Evolutionary conservation across 2,888 invertebrate species (phyloP).

Genomic region (Protodeltote pygarga): DNA sequence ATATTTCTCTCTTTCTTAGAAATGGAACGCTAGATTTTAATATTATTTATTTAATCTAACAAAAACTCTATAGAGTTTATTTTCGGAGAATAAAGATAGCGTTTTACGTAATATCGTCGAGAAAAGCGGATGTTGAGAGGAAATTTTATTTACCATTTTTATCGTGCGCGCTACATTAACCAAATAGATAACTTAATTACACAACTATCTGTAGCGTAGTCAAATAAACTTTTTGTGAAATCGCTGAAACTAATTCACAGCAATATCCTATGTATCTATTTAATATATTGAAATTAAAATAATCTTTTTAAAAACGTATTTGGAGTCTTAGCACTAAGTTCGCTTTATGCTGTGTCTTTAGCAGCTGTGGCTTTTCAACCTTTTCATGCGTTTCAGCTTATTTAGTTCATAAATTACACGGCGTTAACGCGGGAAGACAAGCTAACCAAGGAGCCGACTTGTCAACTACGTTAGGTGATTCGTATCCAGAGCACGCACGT

Average conservation of each 20-base stretch:
- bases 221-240: slow-evolving; percentile 16
- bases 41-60: slow-evolving; percentile 5
- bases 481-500: slow-evolving; percentile 56
- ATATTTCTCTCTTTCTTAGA: slow-evolving; percentile 6
- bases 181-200: slow-evolving; percentile 27
- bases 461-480: slow-evolving; percentile 49
- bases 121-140: slow-evolving; percentile 35
- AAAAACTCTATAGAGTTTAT: slow-evolving; percentile 5
- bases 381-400: slow-evolving; percentile 10
- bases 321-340: no score
- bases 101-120: slow-evolving; percentile 20
- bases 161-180: slow-evolving; percentile 19
- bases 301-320: no score
- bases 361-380: no score
- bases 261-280: no score
- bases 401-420: slow-evolving; percentile 16
- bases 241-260: slow-evolving; percentile 10
- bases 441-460: slow-evolving; percentile 17
- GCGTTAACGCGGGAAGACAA: slow-evolving; percentile 21
- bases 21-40: slow-evolving; percentile 13
- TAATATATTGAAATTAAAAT: no score
- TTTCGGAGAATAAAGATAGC: slow-evolving; percentile 4
- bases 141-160: slow-evolving; percentile 27
- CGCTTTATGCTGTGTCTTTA: no score
- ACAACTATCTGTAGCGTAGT: slow-evolving; percentile 4